These are phyloP conservation scores for Phorcus lineatus DNA, from an alignment of 2,888 invertebrate species.

Conservation along the genomic window DNA sequence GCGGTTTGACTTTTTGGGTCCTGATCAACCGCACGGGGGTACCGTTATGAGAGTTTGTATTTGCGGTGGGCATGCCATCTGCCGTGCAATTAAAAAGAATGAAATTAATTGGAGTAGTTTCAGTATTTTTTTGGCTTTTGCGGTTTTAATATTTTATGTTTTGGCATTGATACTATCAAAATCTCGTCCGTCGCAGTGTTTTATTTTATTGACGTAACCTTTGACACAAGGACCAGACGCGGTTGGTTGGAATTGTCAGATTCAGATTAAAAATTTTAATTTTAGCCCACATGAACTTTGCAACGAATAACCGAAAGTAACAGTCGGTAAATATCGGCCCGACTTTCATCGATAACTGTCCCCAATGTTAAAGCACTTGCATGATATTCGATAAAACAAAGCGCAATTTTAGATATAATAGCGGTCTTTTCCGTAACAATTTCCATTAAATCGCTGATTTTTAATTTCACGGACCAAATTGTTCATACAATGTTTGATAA, in stretches of 20 bases:
- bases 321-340: no score
- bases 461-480: slow-evolving; percentile 22
- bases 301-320: no score
- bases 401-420: slow-evolving; percentile 5
- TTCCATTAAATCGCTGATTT: slow-evolving; percentile 14
- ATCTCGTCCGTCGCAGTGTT: background rate
- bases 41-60: background rate
- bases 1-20: slow-evolving; percentile 25
- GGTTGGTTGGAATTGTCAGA: no score
- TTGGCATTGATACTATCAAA: background rate
- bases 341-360: no score
- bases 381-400: slow-evolving; percentile 1
- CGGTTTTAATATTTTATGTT: slow-evolving; percentile 17
- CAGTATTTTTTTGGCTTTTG: slow-evolving; percentile 1
- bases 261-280: no score
- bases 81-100: slow-evolving; percentile 12
- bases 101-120: slow-evolving; percentile 18
- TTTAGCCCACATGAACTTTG: no score
- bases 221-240: no score
- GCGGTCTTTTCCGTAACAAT: background rate
- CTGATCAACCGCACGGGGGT: background rate
- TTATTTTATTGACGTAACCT: no score
- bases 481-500: slow-evolving; percentile 22
- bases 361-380: no score
- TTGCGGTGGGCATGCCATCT: slow-evolving; percentile 4